Percentiles rank a stretch among this genome's conserved stretches.
Conservation (phyloP, 2,797 vertebrate genomes). For the Gallirallus australis region DNA sequence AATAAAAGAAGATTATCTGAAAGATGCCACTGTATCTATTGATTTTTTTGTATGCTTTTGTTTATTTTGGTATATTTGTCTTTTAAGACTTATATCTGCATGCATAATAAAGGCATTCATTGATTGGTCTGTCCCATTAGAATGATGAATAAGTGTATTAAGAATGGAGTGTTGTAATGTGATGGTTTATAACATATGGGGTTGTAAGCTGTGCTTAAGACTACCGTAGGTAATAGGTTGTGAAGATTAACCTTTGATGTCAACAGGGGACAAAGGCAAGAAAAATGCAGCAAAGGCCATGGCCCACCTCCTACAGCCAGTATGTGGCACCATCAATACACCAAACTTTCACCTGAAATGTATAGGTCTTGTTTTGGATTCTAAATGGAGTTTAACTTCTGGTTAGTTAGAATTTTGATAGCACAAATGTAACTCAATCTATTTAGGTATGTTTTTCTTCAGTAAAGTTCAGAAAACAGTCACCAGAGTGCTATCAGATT, state of each 20-base stretch:
- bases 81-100: background rate
- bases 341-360: background rate
- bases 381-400: background rate
- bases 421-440: background rate
- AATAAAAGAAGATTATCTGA: background rate
- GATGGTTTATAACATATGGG: background rate
- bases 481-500: background rate
- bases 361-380: background rate
- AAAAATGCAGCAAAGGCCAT: background rate
- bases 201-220: background rate
- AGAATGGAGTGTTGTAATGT: background rate
- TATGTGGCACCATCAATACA: background rate
- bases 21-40: background rate
- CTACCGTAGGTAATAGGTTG: background rate
- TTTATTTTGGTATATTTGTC: background rate
- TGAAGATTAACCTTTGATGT: background rate
- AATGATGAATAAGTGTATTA: background rate
- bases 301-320: background rate
- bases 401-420: background rate
- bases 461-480: background rate
- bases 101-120: background rate
- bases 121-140: background rate
- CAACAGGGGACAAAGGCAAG: background rate
- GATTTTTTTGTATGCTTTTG: background rate
- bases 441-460: background rate